Conservation (phyloP, 2,888 invertebrate species). For the Cephus runcator region DNA sequence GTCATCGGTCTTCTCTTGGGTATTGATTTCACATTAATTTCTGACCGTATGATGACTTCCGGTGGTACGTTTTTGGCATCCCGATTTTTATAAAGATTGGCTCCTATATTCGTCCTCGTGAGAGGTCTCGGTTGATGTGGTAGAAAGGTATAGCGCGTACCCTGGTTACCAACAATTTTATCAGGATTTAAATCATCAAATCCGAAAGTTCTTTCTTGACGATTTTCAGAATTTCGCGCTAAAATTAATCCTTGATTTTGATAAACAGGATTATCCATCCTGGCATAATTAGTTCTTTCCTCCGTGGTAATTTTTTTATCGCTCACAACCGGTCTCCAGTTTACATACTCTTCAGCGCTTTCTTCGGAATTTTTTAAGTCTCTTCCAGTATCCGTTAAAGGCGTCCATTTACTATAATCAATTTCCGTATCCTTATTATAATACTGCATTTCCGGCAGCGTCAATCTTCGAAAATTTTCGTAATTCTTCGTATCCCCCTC, state of each 20-base stretch:
- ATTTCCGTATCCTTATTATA: constrained; percentile 6
- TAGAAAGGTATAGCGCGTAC: constrained; percentile 38
- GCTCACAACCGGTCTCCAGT: constrained; percentile 69
- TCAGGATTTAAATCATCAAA: constrained; percentile 17
- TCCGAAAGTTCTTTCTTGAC: constrained; percentile 30
- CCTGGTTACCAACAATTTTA: constrained; percentile 16
- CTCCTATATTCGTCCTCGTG: constrained; percentile 56
- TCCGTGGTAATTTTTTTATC: constrained; percentile 66
- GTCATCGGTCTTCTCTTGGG: constrained; percentile 73
- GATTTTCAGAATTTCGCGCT: constrained; percentile 36
- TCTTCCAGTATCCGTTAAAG: constrained; percentile 43
- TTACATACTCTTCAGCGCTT: constrained; percentile 40
- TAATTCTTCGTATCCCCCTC: neutral
- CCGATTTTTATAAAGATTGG: constrained; percentile 61
- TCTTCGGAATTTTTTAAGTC: constrained; percentile 25
- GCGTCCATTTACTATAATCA: constrained; percentile 55
- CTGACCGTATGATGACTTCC: constrained; percentile 76
- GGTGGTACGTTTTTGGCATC: constrained; percentile 72
- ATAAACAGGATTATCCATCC: constrained; percentile 20
- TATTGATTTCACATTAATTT: constrained; percentile 69
- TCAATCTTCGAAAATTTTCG: neutral
- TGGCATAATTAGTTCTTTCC: constrained; percentile 32
- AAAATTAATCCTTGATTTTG: constrained; percentile 28
- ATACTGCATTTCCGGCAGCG: constrained; percentile 1
- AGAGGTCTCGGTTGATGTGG: constrained; percentile 47